phyloP scores from a whole-genome alignment of 2,113 vertebrate species.

The Psophia crepitans region DNA sequence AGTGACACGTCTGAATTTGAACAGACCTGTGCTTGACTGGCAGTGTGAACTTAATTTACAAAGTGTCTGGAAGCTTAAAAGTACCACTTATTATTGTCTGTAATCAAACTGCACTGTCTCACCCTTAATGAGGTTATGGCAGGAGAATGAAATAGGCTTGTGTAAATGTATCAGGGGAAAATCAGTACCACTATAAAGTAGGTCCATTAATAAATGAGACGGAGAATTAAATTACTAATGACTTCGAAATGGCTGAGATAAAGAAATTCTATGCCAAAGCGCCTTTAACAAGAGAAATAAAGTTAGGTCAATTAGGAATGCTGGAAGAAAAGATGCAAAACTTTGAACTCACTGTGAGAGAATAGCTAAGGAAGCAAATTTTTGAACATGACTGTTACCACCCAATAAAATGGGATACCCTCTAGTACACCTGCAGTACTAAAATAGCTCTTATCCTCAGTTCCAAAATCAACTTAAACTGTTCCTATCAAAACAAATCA shows the following conservation, averaged over 20 bases:
- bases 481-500: background rate
- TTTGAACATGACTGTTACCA: background rate
- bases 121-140: background rate
- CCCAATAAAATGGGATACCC: background rate
- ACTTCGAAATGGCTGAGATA: conserved; percentile 35
- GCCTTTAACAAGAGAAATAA: conserved; percentile 2
- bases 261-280: background rate
- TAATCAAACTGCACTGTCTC: background rate
- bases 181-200: background rate
- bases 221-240: conserved; percentile 41
- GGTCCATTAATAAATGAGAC: conserved; percentile 41
- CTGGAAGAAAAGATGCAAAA: background rate
- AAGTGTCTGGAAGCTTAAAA: background rate
- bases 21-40: background rate
- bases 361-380: background rate
- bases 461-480: background rate
- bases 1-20: background rate
- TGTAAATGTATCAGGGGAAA: conserved; percentile 1
- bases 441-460: background rate
- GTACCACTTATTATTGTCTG: background rate
- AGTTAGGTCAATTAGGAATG: background rate
- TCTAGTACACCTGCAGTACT: background rate
- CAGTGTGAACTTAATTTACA: background rate
- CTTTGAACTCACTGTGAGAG: background rate
- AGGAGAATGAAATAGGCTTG: background rate